Conservation (phyloP, 2,113 vertebrate genomes). For the Phrynosoma blainvillii region DNA sequence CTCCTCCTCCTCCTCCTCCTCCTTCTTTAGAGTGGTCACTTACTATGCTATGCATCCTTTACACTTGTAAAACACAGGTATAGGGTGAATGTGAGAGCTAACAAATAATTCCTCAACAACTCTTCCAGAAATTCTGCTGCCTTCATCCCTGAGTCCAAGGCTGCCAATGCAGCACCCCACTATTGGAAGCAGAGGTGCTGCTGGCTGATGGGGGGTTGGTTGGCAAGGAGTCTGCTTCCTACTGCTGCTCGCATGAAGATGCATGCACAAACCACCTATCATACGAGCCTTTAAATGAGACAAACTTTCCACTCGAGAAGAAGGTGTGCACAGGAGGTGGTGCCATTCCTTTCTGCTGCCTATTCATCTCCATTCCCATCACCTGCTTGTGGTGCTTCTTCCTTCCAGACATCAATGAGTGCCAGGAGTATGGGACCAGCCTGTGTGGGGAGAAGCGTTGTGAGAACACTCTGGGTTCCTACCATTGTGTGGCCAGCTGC, state of each 20-base stretch:
- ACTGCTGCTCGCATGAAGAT: neutral
- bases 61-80: too few species aligned
- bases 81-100: too few species aligned
- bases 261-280: neutral
- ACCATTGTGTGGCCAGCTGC: constrained; percentile 82
- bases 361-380: neutral
- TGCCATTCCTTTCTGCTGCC: too few species aligned
- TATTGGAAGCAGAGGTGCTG: neutral
- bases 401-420: constrained; percentile 87
- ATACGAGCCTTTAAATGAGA: neutral
- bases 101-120: too few species aligned
- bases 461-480: constrained; percentile 88
- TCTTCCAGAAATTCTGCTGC: too few species aligned
- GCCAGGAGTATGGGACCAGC: constrained; percentile 66
- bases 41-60: too few species aligned
- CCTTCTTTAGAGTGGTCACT: too few species aligned
- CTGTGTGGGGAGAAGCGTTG: constrained; percentile 82
- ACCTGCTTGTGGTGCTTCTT: too few species aligned
- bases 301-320: neutral
- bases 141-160: neutral
- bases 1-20: too few species aligned
- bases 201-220: neutral
- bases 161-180: neutral
- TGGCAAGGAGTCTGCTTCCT: neutral
- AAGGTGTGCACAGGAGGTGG: neutral